These are phyloP conservation scores for Rhadina sibilatrix DNA, from an alignment of 2,113 vertebrate species.

Conservation along the genomic window DNA sequence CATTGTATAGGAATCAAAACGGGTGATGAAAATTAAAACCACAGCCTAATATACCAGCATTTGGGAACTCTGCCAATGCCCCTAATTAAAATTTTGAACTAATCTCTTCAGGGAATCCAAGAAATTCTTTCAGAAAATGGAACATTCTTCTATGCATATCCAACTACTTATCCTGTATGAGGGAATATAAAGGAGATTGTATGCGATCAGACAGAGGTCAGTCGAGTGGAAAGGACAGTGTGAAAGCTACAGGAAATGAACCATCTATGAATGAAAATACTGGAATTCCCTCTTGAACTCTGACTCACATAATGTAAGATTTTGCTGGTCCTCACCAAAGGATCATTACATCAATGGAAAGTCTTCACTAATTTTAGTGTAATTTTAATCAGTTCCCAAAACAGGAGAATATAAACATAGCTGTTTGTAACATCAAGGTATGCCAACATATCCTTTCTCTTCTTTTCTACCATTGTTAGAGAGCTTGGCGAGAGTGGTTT, in stretches of 20 bases:
- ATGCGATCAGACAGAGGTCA: constrained; percentile 49
- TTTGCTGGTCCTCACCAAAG: not conserved
- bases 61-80: constrained; percentile 43
- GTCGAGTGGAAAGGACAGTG: constrained; percentile 55
- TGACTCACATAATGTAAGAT: not conserved
- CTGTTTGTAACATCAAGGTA: not conserved
- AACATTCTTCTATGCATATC: constrained; percentile 27
- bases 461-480: not conserved
- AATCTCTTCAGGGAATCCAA: constrained; percentile 53
- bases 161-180: constrained; percentile 29
- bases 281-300: constrained; percentile 21
- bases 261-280: constrained; percentile 36
- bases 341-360: not conserved
- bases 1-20: not conserved
- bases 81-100: constrained; percentile 55
- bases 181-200: constrained; percentile 2
- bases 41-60: not conserved
- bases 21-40: constrained; percentile 24
- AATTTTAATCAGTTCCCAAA: not conserved
- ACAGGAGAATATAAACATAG: not conserved
- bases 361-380: not conserved
- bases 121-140: constrained; percentile 41
- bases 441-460: not conserved
- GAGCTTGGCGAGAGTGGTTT: not conserved
- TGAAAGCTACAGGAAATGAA: constrained; percentile 59